A percentile compares a stretch with the other conserved stretches of the same genome.
phyloP scores from a whole-genome alignment of 2,797 vertebrate species.

The Sebastes minor region DNA sequence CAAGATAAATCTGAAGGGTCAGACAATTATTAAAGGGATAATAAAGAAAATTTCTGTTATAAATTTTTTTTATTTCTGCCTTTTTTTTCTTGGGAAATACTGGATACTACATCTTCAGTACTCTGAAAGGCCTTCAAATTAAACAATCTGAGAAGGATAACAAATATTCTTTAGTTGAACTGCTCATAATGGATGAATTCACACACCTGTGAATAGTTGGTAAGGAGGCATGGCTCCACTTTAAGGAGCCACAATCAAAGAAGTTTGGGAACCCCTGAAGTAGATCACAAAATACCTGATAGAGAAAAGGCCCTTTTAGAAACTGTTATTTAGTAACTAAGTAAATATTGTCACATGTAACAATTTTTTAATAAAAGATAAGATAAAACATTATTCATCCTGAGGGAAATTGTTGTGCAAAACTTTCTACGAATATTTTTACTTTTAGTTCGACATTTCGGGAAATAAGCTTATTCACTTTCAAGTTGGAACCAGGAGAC shows the following conservation, averaged over 20 bases:
- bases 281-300: not conserved
- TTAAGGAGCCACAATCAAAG: not conserved
- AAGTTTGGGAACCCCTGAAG: not conserved
- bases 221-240: not conserved
- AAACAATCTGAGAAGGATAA: not conserved
- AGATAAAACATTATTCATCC: not conserved
- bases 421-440: not conserved
- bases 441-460: not conserved
- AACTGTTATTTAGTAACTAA: too few relatives aligned
- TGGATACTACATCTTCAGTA: not conserved
- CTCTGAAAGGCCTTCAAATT: not conserved
- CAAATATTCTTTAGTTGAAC: not conserved
- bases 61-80: not conserved
- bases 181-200: not conserved
- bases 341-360: not conserved
- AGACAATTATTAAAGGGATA: not conserved
- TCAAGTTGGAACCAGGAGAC: not conserved
- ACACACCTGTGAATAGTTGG: not conserved
- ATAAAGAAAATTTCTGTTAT: not conserved
- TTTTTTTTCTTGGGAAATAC: not conserved
- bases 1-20: not conserved
- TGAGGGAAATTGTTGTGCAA: not conserved
- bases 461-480: not conserved
- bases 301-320: not conserved
- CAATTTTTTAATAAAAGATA: too few relatives aligned